A percentile compares a stretch with the other conserved stretches of the same genome.
Evolutionary conservation across 1,140 invertebrate species (phyloP).

Genomic region (Caenorhabditis inopinata): DNA sequence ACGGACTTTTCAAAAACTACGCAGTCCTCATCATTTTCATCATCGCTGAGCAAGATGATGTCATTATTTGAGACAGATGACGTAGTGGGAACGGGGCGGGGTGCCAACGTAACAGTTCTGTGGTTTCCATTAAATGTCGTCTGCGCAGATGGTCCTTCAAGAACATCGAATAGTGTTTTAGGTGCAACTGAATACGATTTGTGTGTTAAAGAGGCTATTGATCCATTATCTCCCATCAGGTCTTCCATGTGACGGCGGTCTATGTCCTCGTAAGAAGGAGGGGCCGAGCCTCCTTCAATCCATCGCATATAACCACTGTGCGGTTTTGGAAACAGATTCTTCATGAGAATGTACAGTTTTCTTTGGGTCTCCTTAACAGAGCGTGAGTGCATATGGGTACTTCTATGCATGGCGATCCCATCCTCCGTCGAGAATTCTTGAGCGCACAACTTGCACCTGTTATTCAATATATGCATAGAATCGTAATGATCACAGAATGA

Average conservation of each 20-base stretch:
- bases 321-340: neutral
- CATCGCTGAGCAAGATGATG: neutral
- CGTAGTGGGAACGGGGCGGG: no score
- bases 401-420: neutral
- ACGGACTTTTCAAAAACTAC: neutral
- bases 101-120: no score
- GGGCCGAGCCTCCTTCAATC: neutral
- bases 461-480: neutral
- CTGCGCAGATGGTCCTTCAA: neutral
- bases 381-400: neutral
- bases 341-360: neutral
- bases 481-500: slow-evolving; percentile 12
- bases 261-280: neutral
- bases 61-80: no score
- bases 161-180: neutral
- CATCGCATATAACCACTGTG: neutral
- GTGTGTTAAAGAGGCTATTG: neutral
- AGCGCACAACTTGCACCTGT: neutral
- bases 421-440: neutral
- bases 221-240: neutral
- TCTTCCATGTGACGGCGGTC: neutral
- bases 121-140: neutral
- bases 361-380: neutral
- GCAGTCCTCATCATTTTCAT: neutral
- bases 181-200: neutral